Percentiles rank a stretch among this genome's conserved stretches.
Evolutionary conservation across 2,797 vertebrate species (phyloP).

Genomic region (Odontamblyopus lacepedii): DNA sequence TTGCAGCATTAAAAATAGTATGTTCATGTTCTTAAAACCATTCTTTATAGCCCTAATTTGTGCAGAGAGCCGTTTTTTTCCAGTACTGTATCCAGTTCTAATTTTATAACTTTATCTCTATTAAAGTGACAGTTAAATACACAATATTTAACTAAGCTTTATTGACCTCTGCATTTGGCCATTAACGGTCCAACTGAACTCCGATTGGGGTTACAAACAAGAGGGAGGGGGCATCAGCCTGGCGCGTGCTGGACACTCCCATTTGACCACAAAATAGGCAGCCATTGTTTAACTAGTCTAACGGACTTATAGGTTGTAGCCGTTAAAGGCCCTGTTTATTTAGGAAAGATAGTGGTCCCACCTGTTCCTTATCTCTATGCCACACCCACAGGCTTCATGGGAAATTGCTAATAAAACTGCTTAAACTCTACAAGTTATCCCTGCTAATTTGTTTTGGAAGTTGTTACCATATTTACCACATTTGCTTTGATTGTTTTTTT

Average conservation of each 20-base stretch:
- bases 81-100: neutral
- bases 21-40: no score
- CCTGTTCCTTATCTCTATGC: constrained; percentile 67
- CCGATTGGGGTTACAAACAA: constrained; percentile 26
- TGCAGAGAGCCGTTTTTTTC: no score
- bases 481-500: neutral
- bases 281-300: constrained; percentile 68
- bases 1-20: no score
- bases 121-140: constrained; percentile 3
- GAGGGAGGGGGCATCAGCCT: constrained; percentile 21
- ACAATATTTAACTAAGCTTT: neutral
- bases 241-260: constrained; percentile 37
- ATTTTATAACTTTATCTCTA: neutral
- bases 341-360: constrained; percentile 58
- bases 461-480: neutral
- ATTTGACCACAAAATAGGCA: constrained; percentile 33
- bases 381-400: neutral
- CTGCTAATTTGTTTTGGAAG: neutral
- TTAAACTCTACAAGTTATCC: neutral
- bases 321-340: constrained; percentile 64
- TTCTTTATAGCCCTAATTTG: no score
- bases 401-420: constrained; percentile 11
- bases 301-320: constrained; percentile 56
- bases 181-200: constrained; percentile 36
- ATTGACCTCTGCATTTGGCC: constrained; percentile 22